Percentiles rank a stretch among this genome's conserved stretches.
These are phyloP conservation scores for Drosophila rufa DNA, from an alignment of 1,140 invertebrate genomes.

Conservation along the genomic window DNA sequence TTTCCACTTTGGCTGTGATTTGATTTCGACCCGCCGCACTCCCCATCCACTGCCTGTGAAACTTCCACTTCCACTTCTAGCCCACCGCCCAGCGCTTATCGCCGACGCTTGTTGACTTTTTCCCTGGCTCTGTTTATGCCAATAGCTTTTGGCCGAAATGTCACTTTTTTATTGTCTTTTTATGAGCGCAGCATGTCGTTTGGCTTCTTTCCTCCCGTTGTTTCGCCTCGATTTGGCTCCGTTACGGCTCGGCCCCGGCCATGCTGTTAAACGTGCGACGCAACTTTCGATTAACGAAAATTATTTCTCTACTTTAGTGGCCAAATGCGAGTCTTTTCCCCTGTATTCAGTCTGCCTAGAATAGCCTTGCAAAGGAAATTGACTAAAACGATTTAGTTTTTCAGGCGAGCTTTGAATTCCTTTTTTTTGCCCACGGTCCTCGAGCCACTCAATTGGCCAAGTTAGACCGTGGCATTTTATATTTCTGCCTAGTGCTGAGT, in stretches of 20 bases:
- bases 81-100: conserved; percentile 15
- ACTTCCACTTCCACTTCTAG: neutral
- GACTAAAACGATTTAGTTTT: conserved; percentile 66
- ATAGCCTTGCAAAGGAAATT: conserved; percentile 13
- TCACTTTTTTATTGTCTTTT: conserved; percentile 82
- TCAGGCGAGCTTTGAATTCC: conserved; percentile 55
- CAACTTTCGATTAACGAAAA: conserved; percentile 82
- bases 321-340: conserved; percentile 33
- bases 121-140: conserved; percentile 54
- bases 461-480: conserved; percentile 38
- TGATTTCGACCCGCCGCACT: conserved; percentile 54
- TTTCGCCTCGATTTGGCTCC: conserved; percentile 20
- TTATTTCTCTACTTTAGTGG: conserved; percentile 81
- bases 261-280: conserved; percentile 75
- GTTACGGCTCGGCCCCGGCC: conserved; percentile 24
- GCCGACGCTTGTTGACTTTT: conserved; percentile 40
- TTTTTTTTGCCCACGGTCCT: conserved; percentile 58
- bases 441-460: conserved; percentile 52
- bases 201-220: conserved; percentile 49
- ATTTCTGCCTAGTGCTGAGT: conserved; percentile 42
- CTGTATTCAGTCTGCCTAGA: neutral
- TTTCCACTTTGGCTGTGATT: conserved; percentile 77
- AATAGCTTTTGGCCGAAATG: conserved; percentile 75
- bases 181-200: conserved; percentile 77
- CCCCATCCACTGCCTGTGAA: neutral